Evolutionary conservation across 2,113 vertebrate genomes (phyloP), one percentile per base, ranked within the genome.

Genomic region (Symphodus melops): DNA sequence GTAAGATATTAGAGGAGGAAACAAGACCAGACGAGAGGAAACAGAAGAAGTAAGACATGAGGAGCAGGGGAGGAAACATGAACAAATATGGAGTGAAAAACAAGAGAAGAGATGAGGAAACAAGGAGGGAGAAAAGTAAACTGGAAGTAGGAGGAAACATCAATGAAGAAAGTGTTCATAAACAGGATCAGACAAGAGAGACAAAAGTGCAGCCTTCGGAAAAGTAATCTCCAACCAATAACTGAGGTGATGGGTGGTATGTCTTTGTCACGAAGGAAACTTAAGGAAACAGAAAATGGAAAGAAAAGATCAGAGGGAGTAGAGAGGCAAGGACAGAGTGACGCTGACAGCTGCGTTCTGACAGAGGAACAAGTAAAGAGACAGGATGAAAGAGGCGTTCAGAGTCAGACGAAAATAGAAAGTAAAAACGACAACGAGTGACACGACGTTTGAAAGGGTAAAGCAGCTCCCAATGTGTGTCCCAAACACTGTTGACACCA

Each of bases 391-490:
- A 82, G 82, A 69, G 62, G 71, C 20, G 46, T 7, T 19, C 14
- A 62, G 60, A 53, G 76, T 72, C 72, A 72, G 76, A 78, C 60
- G 2, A 19, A 86, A 82, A 85, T 68, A 72, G 82, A 80, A 78
- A 70, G 52, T 46, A 63, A 74, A 71, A 39, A 51, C 80, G 71
- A 61, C 53, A 16, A 70, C 8, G 46, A 25, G 61, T 82, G 72
- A 58, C 59, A 78, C 51, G 37, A 64, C 62, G 65, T 84, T 76
- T 75, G 25, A 79, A 79, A 77, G 72, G 69, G 41, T 42, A 68
- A 73, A 81, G 59, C 28, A 39, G 11, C 39, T 25, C 64, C 74
- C 37, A 5, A 11, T 55, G 52, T 59, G 58, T 52, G 62, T 72
- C 63, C 79, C 33, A n/a, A 60, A 81, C 63, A 61, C 41, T 25